phyloP scores from a whole-genome alignment of 2,888 invertebrate species.

The Oscheius sp. region DNA sequence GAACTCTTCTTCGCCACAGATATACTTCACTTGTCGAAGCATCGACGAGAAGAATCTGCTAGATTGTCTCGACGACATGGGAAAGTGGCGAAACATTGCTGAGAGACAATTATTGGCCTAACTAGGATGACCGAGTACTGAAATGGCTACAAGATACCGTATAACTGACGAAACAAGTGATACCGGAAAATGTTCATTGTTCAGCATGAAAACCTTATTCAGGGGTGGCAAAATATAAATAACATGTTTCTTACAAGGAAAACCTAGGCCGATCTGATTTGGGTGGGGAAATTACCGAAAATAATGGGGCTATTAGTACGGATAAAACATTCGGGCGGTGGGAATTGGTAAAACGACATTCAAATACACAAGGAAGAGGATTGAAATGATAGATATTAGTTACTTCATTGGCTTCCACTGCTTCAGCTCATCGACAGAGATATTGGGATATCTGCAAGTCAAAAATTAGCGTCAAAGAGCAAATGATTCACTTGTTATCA shows the following conservation, averaged over 20 bases:
- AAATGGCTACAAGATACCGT: not conserved
- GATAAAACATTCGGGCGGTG: too few relatives aligned
- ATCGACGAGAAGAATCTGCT: not conserved
- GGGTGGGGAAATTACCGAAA: too few relatives aligned
- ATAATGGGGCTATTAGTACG: too few relatives aligned
- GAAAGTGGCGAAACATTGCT: not conserved
- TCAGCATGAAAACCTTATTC: not conserved
- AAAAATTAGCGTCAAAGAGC: not conserved
- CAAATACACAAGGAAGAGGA: not conserved
- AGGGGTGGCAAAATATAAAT: not conserved
- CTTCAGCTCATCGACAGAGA: slow-evolving; percentile 20
- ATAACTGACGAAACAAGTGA: not conserved
- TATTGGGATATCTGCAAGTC: slow-evolving; percentile 21
- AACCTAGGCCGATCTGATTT: too few relatives aligned
- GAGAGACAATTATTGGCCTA: not conserved
- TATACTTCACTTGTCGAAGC: not conserved
- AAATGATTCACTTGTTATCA: slow-evolving; percentile 2
- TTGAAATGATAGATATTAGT: not conserved
- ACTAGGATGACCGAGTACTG: not conserved
- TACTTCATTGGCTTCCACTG: slow-evolving; percentile 21
- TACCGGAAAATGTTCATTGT: not conserved
- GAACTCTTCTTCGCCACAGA: slow-evolving; percentile 17
- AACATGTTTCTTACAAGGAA: too few relatives aligned
- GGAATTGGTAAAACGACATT: not conserved
- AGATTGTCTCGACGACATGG: not conserved